phyloP scores from a whole-genome alignment of 2,888 invertebrate species.

The Folsomia manolachei region DNA sequence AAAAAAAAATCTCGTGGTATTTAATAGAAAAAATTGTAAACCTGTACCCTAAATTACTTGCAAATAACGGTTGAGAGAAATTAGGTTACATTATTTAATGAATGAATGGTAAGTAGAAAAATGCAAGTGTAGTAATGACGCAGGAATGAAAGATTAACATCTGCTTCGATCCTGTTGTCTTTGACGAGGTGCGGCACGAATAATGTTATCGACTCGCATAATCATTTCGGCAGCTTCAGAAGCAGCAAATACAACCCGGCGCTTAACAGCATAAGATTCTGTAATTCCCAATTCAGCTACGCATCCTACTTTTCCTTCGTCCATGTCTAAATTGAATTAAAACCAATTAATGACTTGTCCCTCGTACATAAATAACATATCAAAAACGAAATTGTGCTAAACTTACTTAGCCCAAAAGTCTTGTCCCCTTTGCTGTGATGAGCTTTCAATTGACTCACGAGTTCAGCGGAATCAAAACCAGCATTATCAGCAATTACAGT shows the following conservation, averaged over 20 bases:
- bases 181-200: constrained; percentile 83
- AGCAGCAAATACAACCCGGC: constrained; percentile 90
- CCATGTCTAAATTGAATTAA: constrained; percentile 70
- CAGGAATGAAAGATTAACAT: constrained; percentile 60
- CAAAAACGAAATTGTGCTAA: constrained; percentile 8
- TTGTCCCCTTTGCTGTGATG: constrained; percentile 77
- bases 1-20: too few species aligned
- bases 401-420: constrained; percentile 73
- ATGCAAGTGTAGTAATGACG: not conserved
- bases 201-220: constrained; percentile 94
- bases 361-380: not conserved
- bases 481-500: constrained; percentile 98
- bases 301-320: constrained; percentile 78
- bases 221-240: constrained; percentile 99
- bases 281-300: constrained; percentile 90
- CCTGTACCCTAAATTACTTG: too few species aligned
- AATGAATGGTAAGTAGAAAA: not conserved
- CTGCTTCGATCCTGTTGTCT: constrained; percentile 82
- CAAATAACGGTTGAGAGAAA: not conserved
- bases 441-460: constrained; percentile 87
- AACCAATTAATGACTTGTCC: constrained; percentile 1
- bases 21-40: too few species aligned
- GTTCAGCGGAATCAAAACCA: constrained; percentile 94
- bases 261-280: constrained; percentile 95
- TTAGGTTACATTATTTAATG: not conserved